Base-by-base conservation (phyloP, 1,140 invertebrate genomes). In the Solenopsis fugax region DNA sequence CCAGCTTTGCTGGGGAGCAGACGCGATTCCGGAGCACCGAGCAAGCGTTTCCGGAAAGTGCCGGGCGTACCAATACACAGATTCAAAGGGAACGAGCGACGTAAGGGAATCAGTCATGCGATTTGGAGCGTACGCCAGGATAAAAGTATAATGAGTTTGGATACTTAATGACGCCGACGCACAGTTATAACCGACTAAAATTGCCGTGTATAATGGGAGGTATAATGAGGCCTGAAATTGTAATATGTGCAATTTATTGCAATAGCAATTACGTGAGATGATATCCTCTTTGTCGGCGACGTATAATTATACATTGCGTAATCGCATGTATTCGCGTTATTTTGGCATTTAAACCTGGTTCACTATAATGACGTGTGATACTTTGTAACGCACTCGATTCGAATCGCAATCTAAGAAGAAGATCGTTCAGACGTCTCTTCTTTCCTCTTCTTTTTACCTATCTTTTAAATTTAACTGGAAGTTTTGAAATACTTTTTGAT, bases 231-330 rank as follows among this genome's bases (percentile, higher is more conserved):
- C 67, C 69, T 84, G 80, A 84, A 84, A 84, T 84, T 73, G 80
- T 84, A 60, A 73, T 84, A 84, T 84, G 80, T 84, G 41, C 60
- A 84, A 84, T 84, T 84, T 84, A 75, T 84, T 73, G 80, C 69
- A 71, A 81, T 45, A 81, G 78, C 78, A 84, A 84, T 84, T 84
- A 84, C 69, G 54, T 2, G 80, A 84, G 56, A 73, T 60, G 80
- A 84, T 84, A 84, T 84, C 69, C 80, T 84, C 80, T 84, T 84
- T 84, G 80, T 84, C 80, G 80, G 80, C 67, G 54, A 21, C n/a
- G 4, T 84, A 41, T 84, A 84, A 84, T 84, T 84, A 84, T 84
- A 84, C 69, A 84, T 62, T 82, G 18, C 54, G 18, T 73, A 82
- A 82, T 82, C 67, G 80, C 69, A 58, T n/a, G 45, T 84, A 84